Conservation (phyloP, 2,797 vertebrate species). For the Arctocebus calabarensis region DNA sequence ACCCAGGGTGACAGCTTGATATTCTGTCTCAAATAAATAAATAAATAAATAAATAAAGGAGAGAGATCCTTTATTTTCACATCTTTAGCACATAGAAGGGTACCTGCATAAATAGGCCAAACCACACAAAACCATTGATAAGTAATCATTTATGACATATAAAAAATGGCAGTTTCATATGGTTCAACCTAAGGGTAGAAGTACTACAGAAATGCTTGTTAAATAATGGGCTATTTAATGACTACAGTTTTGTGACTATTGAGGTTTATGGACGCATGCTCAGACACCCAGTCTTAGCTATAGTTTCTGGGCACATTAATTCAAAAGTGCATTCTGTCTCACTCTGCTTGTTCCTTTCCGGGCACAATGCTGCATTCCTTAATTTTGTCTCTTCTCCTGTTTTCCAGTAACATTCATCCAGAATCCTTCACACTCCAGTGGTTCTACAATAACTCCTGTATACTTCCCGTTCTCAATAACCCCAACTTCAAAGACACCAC, state of each 20-base stretch:
- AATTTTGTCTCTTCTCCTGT: neutral
- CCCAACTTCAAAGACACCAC: accelerated
- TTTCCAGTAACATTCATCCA: neutral
- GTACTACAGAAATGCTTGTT: neutral
- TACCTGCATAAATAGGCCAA: accelerated
- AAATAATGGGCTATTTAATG: neutral
- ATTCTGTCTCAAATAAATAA: too few relatives aligned
- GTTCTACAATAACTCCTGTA: constrained; percentile 60
- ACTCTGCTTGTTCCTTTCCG: neutral
- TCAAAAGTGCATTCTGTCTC: neutral
- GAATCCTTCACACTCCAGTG: constrained; percentile 59
- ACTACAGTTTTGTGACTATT: neutral
- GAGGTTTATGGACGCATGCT: neutral
- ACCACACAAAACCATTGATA: neutral
- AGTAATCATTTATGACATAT: neutral
- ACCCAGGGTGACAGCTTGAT: too few relatives aligned
- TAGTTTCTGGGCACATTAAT: neutral
- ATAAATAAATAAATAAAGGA: too few relatives aligned
- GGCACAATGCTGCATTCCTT: neutral
- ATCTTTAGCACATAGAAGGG: neutral
- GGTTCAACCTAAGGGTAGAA: neutral
- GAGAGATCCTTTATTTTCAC: neutral
- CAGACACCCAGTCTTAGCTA: neutral
- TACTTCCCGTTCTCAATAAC: accelerated
- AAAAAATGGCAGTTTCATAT: neutral